These are phyloP conservation scores for Zaprionus obscuricornis DNA, from an alignment of 2,888 invertebrate species.

Conservation along the genomic window DNA sequence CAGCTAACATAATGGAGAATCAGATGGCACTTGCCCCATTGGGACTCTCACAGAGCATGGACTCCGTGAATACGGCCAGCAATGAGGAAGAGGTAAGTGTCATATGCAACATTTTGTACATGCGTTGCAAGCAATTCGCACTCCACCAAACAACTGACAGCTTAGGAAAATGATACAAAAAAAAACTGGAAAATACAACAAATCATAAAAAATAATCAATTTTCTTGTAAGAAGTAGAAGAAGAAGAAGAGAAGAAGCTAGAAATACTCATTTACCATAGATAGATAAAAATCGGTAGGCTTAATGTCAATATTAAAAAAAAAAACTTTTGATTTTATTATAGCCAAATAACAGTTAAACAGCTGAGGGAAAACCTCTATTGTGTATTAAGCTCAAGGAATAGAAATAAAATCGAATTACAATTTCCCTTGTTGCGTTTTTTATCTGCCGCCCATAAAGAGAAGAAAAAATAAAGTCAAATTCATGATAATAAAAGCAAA, in stretches of 20 bases:
- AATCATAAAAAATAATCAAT: constrained; percentile 39
- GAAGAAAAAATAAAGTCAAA: constrained; percentile 10
- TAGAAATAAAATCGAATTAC: too few species aligned
- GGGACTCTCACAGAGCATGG: constrained; percentile 98
- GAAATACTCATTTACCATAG: too few species aligned
- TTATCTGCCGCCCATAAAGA: not conserved
- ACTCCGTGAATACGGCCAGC: constrained; percentile 97
- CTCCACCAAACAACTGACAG: constrained; percentile 31
- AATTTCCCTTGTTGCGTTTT: not conserved
- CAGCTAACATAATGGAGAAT: constrained; percentile 82
- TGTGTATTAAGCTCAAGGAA: too few species aligned
- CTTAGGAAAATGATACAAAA: constrained; percentile 31
- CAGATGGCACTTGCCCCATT: constrained; percentile 87
- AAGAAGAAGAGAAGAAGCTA: too few species aligned
- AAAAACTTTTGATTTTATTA: too few species aligned
- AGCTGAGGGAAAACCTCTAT: too few species aligned
- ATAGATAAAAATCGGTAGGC: too few species aligned
- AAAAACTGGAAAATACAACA: constrained; percentile 9
- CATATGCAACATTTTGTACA: too few species aligned
- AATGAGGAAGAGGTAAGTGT: constrained; percentile 97
- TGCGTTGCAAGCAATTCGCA: too few species aligned
- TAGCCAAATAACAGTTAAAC: too few species aligned
- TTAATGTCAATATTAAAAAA: too few species aligned
- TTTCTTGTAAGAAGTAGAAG: constrained; percentile 18
- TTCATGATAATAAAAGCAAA: constrained; percentile 29